phyloP scores from a whole-genome alignment of 2,113 vertebrate species.

The Cottus gobio region DNA sequence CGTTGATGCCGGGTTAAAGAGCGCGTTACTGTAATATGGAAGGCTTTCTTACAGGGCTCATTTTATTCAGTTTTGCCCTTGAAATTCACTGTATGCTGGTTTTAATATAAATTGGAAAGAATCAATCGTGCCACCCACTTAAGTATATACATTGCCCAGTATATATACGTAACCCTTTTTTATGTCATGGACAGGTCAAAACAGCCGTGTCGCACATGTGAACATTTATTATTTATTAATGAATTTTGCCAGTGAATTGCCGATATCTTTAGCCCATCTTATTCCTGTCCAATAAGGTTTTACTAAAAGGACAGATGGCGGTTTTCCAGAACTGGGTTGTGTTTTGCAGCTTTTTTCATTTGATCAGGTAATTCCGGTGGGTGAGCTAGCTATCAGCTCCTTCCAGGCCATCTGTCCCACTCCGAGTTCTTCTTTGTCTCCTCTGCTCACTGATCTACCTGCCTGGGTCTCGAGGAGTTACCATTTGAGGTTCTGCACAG shows the following conservation, averaged over 20 bases:
- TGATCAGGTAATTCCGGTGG: constrained; percentile 70
- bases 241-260: background rate
- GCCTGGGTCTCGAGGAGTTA: constrained; percentile 45
- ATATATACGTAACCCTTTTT: background rate
- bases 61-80: constrained; percentile 3
- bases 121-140: background rate
- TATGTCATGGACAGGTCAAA: constrained; percentile 11
- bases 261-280: constrained; percentile 35
- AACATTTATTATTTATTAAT: background rate
- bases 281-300: constrained; percentile 45
- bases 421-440: constrained; percentile 60
- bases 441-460: constrained; percentile 58
- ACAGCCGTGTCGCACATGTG: background rate
- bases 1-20: background rate
- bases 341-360: constrained; percentile 55
- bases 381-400: constrained; percentile 68
- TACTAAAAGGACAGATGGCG: constrained; percentile 61
- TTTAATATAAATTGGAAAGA: background rate
- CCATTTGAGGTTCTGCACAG: constrained; percentile 24
- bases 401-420: constrained; percentile 72
- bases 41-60: background rate
- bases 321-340: constrained; percentile 58
- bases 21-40: background rate
- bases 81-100: background rate
- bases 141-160: background rate